Conservation (phyloP, 2,888 invertebrate species). For the Prosopocoilus inquinatus region DNA sequence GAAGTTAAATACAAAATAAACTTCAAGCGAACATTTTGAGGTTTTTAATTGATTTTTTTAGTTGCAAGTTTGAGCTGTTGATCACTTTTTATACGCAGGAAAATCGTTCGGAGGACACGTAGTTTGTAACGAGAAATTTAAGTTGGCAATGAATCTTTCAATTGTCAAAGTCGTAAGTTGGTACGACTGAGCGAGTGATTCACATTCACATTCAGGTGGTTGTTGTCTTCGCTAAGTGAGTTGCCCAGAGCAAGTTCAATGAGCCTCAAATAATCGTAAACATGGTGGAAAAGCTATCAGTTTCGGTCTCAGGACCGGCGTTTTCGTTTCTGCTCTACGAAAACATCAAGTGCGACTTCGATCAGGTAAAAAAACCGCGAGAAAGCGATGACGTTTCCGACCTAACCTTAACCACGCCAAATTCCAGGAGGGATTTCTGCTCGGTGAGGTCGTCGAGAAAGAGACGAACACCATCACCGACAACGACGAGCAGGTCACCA, state of each 20-base stretch:
- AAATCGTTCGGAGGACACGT: too few species aligned
- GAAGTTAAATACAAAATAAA: too few species aligned
- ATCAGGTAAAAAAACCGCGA: conserved; percentile 55
- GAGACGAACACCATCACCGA: conserved; percentile 69
- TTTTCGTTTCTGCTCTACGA: conserved; percentile 68
- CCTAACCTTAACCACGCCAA: conserved; percentile 7
- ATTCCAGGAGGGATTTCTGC: conserved; percentile 61
- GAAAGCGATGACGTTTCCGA: not conserved
- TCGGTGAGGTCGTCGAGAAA: conserved; percentile 63
- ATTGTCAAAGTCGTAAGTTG: conserved; percentile 4
- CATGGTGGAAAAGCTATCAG: conserved; percentile 40
- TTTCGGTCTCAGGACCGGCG: conserved; percentile 57
- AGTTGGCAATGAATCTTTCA: too few species aligned
- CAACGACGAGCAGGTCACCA: conserved; percentile 62
- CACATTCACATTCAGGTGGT: too few species aligned
- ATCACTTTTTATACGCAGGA: too few species aligned
- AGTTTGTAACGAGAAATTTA: too few species aligned
- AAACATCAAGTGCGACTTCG: conserved; percentile 59
- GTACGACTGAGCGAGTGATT: conserved; percentile 1
- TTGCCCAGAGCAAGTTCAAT: not conserved
- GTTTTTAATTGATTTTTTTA: too few species aligned
- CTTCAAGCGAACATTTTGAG: too few species aligned
- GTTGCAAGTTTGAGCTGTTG: too few species aligned
- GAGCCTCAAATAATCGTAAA: conserved; percentile 18
- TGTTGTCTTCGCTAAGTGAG: too few species aligned